A percentile compares a stretch with the other conserved stretches of the same genome.
Conservation (phyloP, 2,797 vertebrate species). For the Morelia viridis region DNA sequence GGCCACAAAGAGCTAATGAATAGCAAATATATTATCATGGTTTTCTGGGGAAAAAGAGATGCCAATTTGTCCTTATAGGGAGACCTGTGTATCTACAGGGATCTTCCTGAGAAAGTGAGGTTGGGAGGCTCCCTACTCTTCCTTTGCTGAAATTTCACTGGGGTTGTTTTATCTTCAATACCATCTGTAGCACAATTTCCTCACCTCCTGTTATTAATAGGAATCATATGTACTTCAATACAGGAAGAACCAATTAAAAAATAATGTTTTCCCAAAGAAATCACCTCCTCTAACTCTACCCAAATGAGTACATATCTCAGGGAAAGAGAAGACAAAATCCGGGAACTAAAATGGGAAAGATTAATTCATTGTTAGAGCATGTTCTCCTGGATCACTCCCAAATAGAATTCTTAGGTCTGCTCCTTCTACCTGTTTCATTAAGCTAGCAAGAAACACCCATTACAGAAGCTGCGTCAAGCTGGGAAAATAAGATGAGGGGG, state of each 20-base stretch:
- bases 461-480: not conserved
- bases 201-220: not conserved
- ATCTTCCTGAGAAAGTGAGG: not conserved
- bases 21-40: not conserved
- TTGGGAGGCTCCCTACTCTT: not conserved
- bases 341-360: not conserved
- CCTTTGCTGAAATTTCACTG: not conserved
- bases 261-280: not conserved
- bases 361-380: not conserved
- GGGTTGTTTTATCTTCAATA: not conserved
- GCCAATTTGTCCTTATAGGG: not conserved
- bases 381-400: not conserved
- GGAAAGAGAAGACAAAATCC: not conserved
- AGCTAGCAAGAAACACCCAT: not conserved
- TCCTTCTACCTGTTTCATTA: not conserved
- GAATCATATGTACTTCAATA: not conserved
- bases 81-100: not conserved
- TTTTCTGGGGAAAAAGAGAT: not conserved
- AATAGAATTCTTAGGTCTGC: not conserved
- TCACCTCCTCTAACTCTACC: not conserved
- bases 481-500: not conserved
- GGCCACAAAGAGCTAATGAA: not conserved
- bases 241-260: not conserved
- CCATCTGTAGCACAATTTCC: not conserved
- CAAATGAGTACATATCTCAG: not conserved